Base-by-base conservation (phyloP, 2,888 invertebrate genomes). In the Heliconius cydno region DNA sequence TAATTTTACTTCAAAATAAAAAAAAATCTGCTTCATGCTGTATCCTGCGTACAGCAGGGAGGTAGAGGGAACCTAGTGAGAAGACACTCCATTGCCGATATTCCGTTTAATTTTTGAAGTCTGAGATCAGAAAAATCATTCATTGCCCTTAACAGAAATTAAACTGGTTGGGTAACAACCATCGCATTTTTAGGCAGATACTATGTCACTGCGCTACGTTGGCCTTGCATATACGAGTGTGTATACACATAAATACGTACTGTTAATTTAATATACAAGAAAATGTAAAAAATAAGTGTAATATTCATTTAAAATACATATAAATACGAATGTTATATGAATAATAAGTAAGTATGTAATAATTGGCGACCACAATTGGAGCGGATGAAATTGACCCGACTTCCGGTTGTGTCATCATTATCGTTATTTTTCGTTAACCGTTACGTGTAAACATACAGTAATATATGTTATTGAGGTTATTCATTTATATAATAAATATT, bases 401-500 rank as follows among this genome's bases (percentile, higher is more conserved):
- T 60, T 78, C 74, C 78, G 74, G 66, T 78, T 78, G n/a, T 12
- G 67, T 73, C 78, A 67, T 78, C 73, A 78, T 78, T 78, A 73
- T 67, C 73, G 73, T 78, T 74, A 78, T 78, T 78, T 78, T 74
- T 67, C 78, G 78, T 78, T 74, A 74, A 78, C 73, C 41, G 38
- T 78, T 52, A 46, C 46, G n/a, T 74, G 78, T 25, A 78, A 78
- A 78, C 78, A 78, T 63, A 78, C 78, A 73, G 57, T 10, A 38
- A 28, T 67, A 67, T 60, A 77, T 72, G n/a, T 65, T 71, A 46
- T 30, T 30, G 3, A 34, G 6, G 57, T n/a, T 5, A 71, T 28
- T 13, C 34, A 52, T 65, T 65, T 28, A 28, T 65, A 15, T 28
- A 28, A 15, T 25, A 28, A 28, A 65, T 65, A 65, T 57, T 57